Evolutionary conservation across 2,113 vertebrate genomes (phyloP).

Genomic region (Tursiops truncatus): DNA sequence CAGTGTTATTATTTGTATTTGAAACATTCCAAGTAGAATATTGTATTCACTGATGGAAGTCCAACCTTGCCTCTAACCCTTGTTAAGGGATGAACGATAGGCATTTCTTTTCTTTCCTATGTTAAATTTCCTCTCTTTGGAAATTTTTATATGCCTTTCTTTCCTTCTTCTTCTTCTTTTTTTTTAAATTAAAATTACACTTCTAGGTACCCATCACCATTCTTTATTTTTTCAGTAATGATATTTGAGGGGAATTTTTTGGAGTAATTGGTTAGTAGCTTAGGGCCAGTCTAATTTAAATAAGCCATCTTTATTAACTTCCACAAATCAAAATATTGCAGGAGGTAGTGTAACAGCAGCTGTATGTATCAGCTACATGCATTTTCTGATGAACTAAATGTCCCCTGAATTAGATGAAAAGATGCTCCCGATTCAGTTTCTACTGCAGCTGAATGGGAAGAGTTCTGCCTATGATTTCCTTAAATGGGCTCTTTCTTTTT

Average conservation of each 20-base stretch:
- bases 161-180: neutral
- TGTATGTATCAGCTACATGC: neutral
- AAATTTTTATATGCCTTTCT: neutral
- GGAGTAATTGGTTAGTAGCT: neutral
- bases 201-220: neutral
- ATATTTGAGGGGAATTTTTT: neutral
- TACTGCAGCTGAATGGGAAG: neutral
- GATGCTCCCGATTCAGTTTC: neutral
- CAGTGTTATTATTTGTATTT: neutral
- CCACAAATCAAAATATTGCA: neutral
- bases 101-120: neutral
- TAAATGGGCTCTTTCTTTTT: neutral
- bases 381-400: neutral
- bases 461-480: slow-evolving; percentile 17
- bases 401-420: neutral
- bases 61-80: neutral
- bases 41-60: neutral
- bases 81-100: neutral
- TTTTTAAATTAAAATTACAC: neutral
- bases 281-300: neutral
- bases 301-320: neutral
- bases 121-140: neutral
- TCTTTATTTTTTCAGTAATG: neutral
- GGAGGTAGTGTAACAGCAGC: neutral
- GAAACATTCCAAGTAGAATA: slow-evolving; percentile 16